Evolutionary conservation across 2,113 vertebrate species (phyloP).

Genomic region (Dunckerocampus dactyliophorus): DNA sequence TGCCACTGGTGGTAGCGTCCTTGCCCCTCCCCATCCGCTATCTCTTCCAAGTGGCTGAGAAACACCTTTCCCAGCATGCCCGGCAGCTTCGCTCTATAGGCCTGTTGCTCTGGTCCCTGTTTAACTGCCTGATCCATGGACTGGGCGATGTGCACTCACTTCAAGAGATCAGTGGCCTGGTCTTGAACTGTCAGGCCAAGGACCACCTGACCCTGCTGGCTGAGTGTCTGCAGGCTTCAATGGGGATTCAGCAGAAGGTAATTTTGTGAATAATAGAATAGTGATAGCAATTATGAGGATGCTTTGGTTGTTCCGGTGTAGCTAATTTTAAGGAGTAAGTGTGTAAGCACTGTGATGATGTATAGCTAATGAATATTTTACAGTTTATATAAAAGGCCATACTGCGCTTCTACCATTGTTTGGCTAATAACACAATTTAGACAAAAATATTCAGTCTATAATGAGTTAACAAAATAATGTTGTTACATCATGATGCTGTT

Average conservation of each 20-base stretch:
- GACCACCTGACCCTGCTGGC: constrained; percentile 81
- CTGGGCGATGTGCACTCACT: constrained; percentile 82
- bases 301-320: background rate
- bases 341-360: background rate
- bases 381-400: background rate
- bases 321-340: background rate
- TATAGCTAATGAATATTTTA: background rate
- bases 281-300: background rate
- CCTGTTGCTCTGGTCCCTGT: constrained; percentile 85
- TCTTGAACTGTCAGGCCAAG: constrained; percentile 80
- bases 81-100: constrained; percentile 81
- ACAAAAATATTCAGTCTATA: background rate
- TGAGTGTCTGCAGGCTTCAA: constrained; percentile 81
- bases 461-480: too few relatives aligned
- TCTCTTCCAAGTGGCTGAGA: constrained; percentile 88
- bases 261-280: constrained; percentile 5
- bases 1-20: constrained; percentile 86
- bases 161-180: constrained; percentile 80
- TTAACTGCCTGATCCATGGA: constrained; percentile 83
- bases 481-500: too few relatives aligned
- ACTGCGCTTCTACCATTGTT: background rate
- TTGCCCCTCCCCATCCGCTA: constrained; percentile 87
- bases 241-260: constrained; percentile 76
- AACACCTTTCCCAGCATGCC: constrained; percentile 82
- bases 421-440: background rate